Evolutionary conservation across 2,888 invertebrate genomes (phyloP), one percentile per base, ranked within the genome.

Genomic region (Cenopis cana): DNA sequence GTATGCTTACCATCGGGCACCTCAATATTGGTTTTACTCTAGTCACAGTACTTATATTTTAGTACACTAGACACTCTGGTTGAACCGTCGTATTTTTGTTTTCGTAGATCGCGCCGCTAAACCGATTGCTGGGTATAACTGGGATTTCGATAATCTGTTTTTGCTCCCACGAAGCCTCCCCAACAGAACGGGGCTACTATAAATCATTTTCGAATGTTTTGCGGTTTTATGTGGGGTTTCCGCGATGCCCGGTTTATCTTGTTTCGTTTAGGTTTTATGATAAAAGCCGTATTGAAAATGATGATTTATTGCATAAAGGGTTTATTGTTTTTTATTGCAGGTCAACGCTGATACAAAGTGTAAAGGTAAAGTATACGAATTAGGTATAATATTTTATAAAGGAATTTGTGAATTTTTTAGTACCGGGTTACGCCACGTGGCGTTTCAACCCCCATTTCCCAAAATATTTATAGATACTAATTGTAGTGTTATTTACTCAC

Each of bases 161-260:
- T 90, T 89, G 85, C 83, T 80, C 85, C 81, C 84, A 80, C 85
- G 81, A 85, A 87, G 84, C 86, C 85, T 85, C 83, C 84, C 84
- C 79, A 86, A 86, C 89, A 88, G 87, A 91, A 88, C 87, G 88
- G 81, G 81, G 78, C 80, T 81, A 84, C 86, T 86, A 89, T 91
- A 90, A 90, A 91, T 91, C 90, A 91, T 91, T 89, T 89, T 87
- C 82, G 84, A 88, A 87, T 88, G 87, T 89, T 91, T 89, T 87
- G 86, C 82, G 86, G 89, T 87, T 91, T 90, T 88, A 87, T 87
- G 82, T 82, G 86, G 86, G 86, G 87, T 88, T 88, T 89, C 82
- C 78, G 79, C 85, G 82, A 83, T 80, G 82, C 79, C 76, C 79
- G 81, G 85, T 89, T 88, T 89, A 90, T 89, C 85, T 89, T 88